Conservation (phyloP, 1,140 invertebrate genomes). For the Caenorhabditis remanei region DNA sequence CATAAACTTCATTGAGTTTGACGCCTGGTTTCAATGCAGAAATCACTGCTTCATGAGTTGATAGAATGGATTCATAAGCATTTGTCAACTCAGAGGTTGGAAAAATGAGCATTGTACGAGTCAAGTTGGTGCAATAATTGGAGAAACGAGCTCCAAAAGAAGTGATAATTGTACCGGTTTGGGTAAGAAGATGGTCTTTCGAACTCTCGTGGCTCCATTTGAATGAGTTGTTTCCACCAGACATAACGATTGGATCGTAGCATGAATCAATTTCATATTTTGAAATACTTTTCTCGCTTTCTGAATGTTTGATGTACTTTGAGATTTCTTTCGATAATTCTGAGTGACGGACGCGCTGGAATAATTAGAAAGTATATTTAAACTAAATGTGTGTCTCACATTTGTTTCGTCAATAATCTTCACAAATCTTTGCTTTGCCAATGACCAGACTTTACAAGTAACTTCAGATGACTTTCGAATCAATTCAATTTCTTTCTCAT, state of each 20-base stretch:
- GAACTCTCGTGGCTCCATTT: conserved; percentile 89
- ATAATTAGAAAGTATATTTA: background rate
- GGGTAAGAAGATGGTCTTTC: conserved; percentile 92
- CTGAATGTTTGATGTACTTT: conserved; percentile 83
- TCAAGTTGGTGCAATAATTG: conserved; percentile 97
- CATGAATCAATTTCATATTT: conserved; percentile 85
- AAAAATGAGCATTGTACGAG: conserved; percentile 94
- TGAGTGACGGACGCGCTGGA: conserved; percentile 53
- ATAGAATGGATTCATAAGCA: conserved; percentile 92
- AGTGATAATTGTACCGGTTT: conserved; percentile 96
- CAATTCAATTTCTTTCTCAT: conserved; percentile 91
- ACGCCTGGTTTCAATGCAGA: conserved; percentile 87
- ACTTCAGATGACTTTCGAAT: conserved; percentile 93
- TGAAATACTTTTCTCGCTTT: conserved; percentile 94
- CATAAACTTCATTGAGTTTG: conserved; percentile 90
- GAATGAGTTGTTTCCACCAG: conserved; percentile 94
- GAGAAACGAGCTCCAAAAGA: conserved; percentile 88
- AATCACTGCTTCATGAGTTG: conserved; percentile 91
- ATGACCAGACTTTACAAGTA: conserved; percentile 93
- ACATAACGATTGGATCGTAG: conserved; percentile 98
- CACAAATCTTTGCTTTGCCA: conserved; percentile 96
- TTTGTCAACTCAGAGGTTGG: conserved; percentile 85
- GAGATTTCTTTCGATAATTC: conserved; percentile 75
- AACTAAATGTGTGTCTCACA: conserved; percentile 79
- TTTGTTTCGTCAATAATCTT: conserved; percentile 96